Base-by-base conservation (phyloP, 2,113 vertebrate genomes). In the Asarcornis scutulata region DNA sequence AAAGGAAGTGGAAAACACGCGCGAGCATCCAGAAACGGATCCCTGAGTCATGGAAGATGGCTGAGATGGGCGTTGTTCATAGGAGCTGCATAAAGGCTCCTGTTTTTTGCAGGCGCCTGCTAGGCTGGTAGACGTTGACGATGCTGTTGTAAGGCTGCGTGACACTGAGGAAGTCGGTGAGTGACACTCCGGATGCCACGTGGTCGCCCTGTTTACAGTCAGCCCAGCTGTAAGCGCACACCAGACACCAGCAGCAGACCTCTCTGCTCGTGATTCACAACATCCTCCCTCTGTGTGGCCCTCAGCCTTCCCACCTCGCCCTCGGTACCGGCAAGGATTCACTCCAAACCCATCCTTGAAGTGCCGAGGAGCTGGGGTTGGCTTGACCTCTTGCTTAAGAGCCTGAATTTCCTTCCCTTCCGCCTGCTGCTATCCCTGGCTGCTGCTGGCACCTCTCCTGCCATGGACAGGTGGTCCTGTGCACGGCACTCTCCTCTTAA, bases 41-140 rank as follows among this genome's bases (percentile, higher is more conserved):
- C 72, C 96, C 94, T 82, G 92, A 95, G 76, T 91, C 80, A 74
- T 13, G 64, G 91, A 91, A 88, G 56, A 13, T 83, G 88, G 66
- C 38, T 4, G 75, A 71, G 59, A 66, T 9, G 79, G 63, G 31
- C 8, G 10, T 8, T 27, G 13, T 46, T 58, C 22, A 56, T 10
- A 23, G 44, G 79, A 78, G 56, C 12, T 68, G 79, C 95, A 60
- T 60, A 1, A 36, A 75, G 48, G 48, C 82, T 91, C 78, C 63
- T 94, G 38, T 40, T 40, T 46, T 92, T 52, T 95, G 40, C 78
- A 64, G 87, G 6, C 17, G 0, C 38, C 1, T 6, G 29, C 6
- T 64, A 84, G 48, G 58, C 52, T 69, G 8, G 22, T 31, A 36
- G 74, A 27, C 63, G 72, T 15, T 32, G 22, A 75, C 55, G 67